Evolutionary conservation across 2,888 invertebrate genomes (phyloP).

Genomic region (Drosophila tanythrix): DNA sequence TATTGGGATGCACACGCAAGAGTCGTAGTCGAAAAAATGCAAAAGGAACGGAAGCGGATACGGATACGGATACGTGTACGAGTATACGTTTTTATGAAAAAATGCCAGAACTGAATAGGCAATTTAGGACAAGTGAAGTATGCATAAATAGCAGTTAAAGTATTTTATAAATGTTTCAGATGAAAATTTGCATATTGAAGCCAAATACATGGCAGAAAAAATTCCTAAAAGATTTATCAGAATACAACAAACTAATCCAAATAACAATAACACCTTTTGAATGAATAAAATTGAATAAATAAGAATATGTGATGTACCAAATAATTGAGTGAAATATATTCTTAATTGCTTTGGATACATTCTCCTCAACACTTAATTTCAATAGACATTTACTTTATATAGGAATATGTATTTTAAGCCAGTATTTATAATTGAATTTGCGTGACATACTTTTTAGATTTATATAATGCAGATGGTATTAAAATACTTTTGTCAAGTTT

Average conservation of each 20-base stretch:
- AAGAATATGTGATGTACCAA: not conserved
- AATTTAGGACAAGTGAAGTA: constrained; percentile 43
- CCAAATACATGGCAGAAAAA: constrained; percentile 16
- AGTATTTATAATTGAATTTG: not conserved
- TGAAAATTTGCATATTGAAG: constrained; percentile 46
- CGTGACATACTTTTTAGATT: not conserved
- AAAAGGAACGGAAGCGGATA: constrained; percentile 23
- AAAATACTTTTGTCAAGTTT: not conserved
- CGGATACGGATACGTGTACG: constrained; percentile 1
- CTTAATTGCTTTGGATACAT: too few species aligned
- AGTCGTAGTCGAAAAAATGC: constrained; percentile 15
- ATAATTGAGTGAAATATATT: not conserved
- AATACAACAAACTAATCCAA: constrained; percentile 1
- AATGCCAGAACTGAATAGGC: constrained; percentile 34
- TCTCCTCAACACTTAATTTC: not conserved
- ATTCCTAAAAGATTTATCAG: not conserved
- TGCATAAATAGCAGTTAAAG: constrained; percentile 27
- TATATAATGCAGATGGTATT: not conserved
- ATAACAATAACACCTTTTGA: not conserved
- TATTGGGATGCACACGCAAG: constrained; percentile 24
- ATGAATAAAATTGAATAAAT: not conserved
- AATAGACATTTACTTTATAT: not conserved
- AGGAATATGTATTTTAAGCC: not conserved
- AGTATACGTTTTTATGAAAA: constrained; percentile 15
- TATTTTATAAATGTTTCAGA: constrained; percentile 25